Evolutionary conservation across 35 echinoderm and acorn worm genomes (phyloP).

Genomic region (Acanthaster planci): DNA sequence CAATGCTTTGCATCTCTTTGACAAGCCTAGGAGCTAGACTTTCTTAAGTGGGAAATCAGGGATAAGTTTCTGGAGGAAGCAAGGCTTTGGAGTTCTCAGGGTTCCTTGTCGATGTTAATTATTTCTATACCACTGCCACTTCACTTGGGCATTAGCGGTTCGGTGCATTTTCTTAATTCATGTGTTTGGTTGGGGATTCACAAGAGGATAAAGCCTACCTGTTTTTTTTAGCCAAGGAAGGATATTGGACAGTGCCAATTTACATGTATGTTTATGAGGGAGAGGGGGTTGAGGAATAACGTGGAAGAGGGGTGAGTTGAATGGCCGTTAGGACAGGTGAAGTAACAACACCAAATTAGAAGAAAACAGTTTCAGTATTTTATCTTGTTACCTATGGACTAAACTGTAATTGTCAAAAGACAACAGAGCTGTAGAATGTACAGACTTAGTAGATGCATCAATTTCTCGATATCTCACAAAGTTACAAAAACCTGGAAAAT

Average conservation of each 20-base stretch:
- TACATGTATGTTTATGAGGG: background rate
- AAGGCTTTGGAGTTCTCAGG: too few relatives aligned
- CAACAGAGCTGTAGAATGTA: too few relatives aligned
- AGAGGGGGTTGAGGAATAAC: background rate
- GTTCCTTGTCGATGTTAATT: background rate
- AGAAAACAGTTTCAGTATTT: too few relatives aligned
- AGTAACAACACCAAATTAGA: background rate
- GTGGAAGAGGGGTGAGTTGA: background rate
- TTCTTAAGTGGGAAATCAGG: too few relatives aligned
- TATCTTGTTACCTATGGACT: too few relatives aligned
- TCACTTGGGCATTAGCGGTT: background rate
- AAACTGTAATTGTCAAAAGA: too few relatives aligned
- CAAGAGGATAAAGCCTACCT: background rate
- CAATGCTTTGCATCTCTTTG: background rate
- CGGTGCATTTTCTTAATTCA: background rate
- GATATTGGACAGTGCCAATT: background rate
- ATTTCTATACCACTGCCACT: constrained; percentile 10
- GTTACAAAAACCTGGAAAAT: too few relatives aligned
- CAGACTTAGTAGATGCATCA: too few relatives aligned
- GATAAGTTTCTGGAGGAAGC: too few relatives aligned
- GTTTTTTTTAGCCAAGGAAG: too few relatives aligned
- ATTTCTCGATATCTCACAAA: too few relatives aligned
- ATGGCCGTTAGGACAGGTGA: background rate
- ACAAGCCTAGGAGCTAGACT: too few relatives aligned
- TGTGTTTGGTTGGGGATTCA: background rate